phyloP scores from a whole-genome alignment of 2,888 invertebrate species.

The Hydrotaea cyrtoneurina region DNA sequence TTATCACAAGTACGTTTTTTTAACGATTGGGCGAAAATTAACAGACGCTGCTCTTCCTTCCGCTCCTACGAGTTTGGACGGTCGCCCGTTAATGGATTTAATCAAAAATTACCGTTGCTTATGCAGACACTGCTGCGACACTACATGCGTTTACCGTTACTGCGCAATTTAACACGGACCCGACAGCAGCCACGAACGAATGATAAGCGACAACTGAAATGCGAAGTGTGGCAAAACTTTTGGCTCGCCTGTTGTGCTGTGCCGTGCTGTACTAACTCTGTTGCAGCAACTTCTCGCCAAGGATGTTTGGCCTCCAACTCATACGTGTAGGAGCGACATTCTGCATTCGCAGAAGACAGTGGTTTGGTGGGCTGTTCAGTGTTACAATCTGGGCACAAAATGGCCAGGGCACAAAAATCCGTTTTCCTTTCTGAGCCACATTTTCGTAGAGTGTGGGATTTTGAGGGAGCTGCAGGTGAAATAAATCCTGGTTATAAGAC shows the following conservation, averaged over 20 bases:
- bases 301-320: background rate
- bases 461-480: too few species aligned
- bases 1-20: background rate
- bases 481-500: too few species aligned
- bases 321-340: background rate
- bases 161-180: background rate
- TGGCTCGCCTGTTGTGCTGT: too few species aligned
- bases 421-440: too few species aligned
- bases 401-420: too few species aligned
- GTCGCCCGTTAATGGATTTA: background rate
- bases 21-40: background rate
- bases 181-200: conserved; percentile 4
- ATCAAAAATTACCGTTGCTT: conserved; percentile 23
- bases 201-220: conserved; percentile 15
- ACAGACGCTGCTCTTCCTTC: background rate
- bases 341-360: too few species aligned
- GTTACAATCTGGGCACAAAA: too few species aligned
- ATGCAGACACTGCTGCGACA: conserved; percentile 5
- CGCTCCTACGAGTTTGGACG: background rate
- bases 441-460: too few species aligned
- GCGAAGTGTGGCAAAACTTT: background rate
- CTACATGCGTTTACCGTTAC: conserved; percentile 30
- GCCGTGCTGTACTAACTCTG: too few species aligned
- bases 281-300: background rate
- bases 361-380: too few species aligned